Base-by-base conservation (phyloP, 2,888 invertebrate species). In the Bugula neritina region DNA sequence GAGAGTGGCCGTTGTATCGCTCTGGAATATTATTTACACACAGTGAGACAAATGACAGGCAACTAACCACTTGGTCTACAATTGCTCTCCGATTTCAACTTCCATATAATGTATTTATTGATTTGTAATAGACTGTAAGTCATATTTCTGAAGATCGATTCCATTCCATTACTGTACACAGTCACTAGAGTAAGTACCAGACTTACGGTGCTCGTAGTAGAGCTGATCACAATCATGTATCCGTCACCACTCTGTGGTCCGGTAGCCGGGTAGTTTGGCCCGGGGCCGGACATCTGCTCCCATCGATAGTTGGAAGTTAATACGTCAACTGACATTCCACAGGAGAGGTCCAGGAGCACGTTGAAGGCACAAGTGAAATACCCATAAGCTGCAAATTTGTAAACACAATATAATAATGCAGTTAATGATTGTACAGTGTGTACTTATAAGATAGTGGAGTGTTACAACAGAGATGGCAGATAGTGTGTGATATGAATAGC, bases 241-340 rank as follows among this genome's bases (percentile, higher is more conserved):
- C 55, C 55, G n/a, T 55, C 55, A n/a, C 55, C 55, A 55, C 55
- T 55, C 55, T 55, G 55, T 3, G 55, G 55, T 13, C 55, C 55
- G n/a, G 55, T 55, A 17, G n/a, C n/a, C 5, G 21, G n/a, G 25
- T 17, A 55, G 55, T 55, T 55, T 55, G 55, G 55, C 3, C 55
- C 55, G n/a, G 10, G 55, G 25, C 55, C 55, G 3, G 5, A 13
- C 55, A 10, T 5, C 3, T 55, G 55, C n/a, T 55, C 13, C 55
- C 55, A 55, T 55, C 5, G 3, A 25, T 55, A 55, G 55, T 5
- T 25, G 3, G 55, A 13, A 5, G 10, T 55, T 5, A 25, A 10
- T 5, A 5, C 25, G 5, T 55, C 55, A 13, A 55, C 25, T 23
- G 55, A 5, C n/a, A 55, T 23, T 13, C 55, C 55, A n/a, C 55